Conservation (phyloP, 1,140 invertebrate species). For the Brachionus paranguensis region DNA sequence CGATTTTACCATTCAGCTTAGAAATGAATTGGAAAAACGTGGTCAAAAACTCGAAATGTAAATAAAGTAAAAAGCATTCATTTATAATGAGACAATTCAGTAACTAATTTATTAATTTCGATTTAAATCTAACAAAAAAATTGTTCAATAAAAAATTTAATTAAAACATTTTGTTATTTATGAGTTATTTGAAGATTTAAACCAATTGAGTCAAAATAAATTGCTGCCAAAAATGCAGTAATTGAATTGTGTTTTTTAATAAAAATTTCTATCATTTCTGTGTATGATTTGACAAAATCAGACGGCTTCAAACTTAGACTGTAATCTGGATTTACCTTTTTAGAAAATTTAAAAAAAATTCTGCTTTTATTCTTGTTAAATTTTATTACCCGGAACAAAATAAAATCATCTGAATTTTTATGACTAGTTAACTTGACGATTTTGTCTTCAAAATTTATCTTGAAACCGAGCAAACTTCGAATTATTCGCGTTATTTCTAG, state of each 20-base stretch:
- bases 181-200: background rate
- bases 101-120: background rate
- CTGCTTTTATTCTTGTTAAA: background rate
- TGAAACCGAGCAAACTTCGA: slow-evolving; percentile 9
- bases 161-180: background rate
- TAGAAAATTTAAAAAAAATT: background rate
- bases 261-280: slow-evolving; percentile 1
- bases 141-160: background rate
- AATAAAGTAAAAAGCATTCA: background rate
- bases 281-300: background rate
- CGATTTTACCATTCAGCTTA: slow-evolving; percentile 25
- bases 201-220: slow-evolving; percentile 9
- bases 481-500: background rate
- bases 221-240: slow-evolving; percentile 10
- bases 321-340: slow-evolving; percentile 6
- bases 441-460: slow-evolving; percentile 36
- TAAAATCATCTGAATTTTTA: slow-evolving; percentile 14
- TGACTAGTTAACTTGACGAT: background rate
- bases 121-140: background rate
- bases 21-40: slow-evolving; percentile 32
- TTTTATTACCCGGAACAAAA: background rate
- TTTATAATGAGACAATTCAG: background rate
- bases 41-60: slow-evolving; percentile 40
- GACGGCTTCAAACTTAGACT: slow-evolving; percentile 12
- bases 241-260: slow-evolving; percentile 32